These are phyloP conservation scores for Colinus virginianus DNA, from an alignment of 2,113 vertebrate species.

Conservation along the genomic window DNA sequence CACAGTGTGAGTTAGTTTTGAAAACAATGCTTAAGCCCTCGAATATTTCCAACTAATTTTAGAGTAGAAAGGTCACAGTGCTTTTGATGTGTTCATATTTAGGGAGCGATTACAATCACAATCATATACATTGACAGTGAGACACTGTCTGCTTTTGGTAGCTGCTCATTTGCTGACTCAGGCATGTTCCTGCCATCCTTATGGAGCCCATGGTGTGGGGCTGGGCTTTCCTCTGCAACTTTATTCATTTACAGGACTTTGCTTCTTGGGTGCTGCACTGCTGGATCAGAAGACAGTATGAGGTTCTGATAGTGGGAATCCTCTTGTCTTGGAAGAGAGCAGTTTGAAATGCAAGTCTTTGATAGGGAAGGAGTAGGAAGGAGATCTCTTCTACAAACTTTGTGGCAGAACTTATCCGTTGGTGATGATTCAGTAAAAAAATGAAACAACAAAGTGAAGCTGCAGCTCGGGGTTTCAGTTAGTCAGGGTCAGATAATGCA, in stretches of 20 bases:
- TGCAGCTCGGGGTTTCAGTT: not conserved
- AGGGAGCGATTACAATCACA: conserved; percentile 44
- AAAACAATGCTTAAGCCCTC: conserved; percentile 7
- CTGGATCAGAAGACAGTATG: not conserved
- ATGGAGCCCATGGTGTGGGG: not conserved
- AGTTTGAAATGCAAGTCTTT: not conserved
- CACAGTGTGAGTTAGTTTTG: not conserved
- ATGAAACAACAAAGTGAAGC: not conserved
- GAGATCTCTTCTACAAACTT: not conserved
- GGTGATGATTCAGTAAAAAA: not conserved
- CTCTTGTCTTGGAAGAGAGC: not conserved
- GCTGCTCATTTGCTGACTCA: conserved; percentile 63
- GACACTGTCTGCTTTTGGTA: conserved; percentile 48
- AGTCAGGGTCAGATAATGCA: not conserved
- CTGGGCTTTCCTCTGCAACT: not conserved
- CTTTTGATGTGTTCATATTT: conserved; percentile 51
- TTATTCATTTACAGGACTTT: not conserved
- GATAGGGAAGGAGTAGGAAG: not conserved
- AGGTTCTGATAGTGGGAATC: conserved; percentile 1
- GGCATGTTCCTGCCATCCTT: conserved; percentile 35
- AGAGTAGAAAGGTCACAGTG: conserved; percentile 24
- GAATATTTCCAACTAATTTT: conserved; percentile 53
- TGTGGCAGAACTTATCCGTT: not conserved
- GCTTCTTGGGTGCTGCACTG: not conserved
- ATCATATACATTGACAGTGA: conserved; percentile 35